Base-by-base conservation (phyloP, 37 sponge, comb jelly and placozoan species). In the Cliona cf. orientalis region DNA sequence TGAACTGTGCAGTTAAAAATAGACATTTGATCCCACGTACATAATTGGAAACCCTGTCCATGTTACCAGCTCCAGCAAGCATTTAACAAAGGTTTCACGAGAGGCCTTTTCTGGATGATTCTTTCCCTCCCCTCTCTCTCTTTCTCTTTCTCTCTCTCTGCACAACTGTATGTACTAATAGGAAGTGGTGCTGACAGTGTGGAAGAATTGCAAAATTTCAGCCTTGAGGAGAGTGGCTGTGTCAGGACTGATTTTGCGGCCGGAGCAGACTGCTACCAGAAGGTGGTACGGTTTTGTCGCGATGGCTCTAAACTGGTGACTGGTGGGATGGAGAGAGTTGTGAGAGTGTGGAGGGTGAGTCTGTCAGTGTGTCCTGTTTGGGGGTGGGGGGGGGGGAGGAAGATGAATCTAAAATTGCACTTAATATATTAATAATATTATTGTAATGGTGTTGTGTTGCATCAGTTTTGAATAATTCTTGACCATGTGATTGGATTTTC, bases 341-440 rank as follows among this genome's bases (percentile, higher is more conserved):
- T 93, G 19, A 75, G 93, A 42, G 79, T 89, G 64, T 93, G 86
- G 89, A 75, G 88, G 81, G 93, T 92, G 69, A 64, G 78, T 46
- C 40, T 26, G 40, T 31, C 19, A 71, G 63, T 61, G 63, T 61
- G 63, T 61, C 5, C 12, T 61, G 22, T 21, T 11, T n/a, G 7
- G 63, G 7, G 63, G 63, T 28, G 12, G 63, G 5, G 63, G 7
- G 63, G 53, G 9, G 53, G 9, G 53, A 19, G 53, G 53, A 49
- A 19, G 53, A 14, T 49, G 53, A 49, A 14, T 9, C 14, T 9
- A 49, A 14, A 49, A 14, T 49, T 49, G 53, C 23, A 7, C 29
- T 7, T n/a, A 26, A 62, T 69, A 41, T 41, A 69, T 5, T n/a
- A 17, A 9, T 36, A 37, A 9, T 7, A 36, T 35, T 25, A 69